These are phyloP conservation scores for Laterallus jamaicensis DNA, from an alignment of 2,113 vertebrate genomes.

Conservation along the genomic window DNA sequence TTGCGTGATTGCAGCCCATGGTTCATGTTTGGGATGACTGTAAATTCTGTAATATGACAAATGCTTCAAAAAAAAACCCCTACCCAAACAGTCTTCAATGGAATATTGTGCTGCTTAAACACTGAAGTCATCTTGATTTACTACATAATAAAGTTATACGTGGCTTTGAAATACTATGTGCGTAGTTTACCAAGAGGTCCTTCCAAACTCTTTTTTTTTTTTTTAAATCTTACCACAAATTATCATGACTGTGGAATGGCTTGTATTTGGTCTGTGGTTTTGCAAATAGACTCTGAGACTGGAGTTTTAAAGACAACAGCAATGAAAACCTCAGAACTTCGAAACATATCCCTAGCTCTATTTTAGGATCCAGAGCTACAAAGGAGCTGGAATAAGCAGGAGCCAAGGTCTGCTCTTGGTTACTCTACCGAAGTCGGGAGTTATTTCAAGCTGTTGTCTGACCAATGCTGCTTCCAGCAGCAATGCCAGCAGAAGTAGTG, in stretches of 20 bases:
- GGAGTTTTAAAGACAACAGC: background rate
- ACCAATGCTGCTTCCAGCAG: background rate
- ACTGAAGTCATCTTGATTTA: constrained; percentile 39
- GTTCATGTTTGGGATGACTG: background rate
- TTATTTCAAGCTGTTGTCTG: background rate
- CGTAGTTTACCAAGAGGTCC: background rate
- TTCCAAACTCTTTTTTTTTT: background rate
- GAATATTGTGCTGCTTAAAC: background rate
- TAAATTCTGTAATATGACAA: background rate
- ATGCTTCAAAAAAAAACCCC: background rate
- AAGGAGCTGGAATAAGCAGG: background rate
- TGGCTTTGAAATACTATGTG: constrained; percentile 32
- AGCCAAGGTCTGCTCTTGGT: constrained; percentile 56
- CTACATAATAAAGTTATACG: background rate
- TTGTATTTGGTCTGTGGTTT: constrained; percentile 61
- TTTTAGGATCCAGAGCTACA: constrained; percentile 22
- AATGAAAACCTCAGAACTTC: constrained; percentile 15
- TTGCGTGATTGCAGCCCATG: constrained; percentile 3
- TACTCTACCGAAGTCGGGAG: constrained; percentile 16
- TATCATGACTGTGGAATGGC: background rate
- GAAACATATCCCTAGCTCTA: background rate
- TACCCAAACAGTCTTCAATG: background rate
- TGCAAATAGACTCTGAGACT: background rate
- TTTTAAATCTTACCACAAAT: background rate
- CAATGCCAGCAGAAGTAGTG: background rate